phyloP scores from a whole-genome alignment of 2,113 vertebrate species.

The Centropus bengalensis region DNA sequence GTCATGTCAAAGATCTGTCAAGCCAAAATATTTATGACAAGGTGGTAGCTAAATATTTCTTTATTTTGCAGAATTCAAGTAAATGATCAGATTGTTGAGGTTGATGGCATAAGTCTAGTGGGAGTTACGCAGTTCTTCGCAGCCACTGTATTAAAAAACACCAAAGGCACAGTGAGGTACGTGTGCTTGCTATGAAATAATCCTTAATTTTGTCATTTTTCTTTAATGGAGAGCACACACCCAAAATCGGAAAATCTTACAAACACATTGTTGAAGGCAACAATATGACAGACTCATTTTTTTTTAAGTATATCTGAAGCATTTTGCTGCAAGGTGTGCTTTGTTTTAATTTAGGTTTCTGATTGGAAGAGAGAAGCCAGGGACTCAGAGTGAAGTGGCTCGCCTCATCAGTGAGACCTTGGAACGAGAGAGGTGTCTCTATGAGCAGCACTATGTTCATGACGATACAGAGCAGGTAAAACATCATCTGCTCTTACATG shows the following conservation, averaged over 20 bases:
- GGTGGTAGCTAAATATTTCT: not conserved
- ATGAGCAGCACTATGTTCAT: slow-evolving; percentile 85
- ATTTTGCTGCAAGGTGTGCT: not conserved
- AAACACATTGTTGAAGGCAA: not conserved
- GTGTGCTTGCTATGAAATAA: slow-evolving; percentile 26
- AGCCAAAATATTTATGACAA: not conserved
- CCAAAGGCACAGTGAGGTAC: slow-evolving; percentile 90
- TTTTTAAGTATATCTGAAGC: not conserved
- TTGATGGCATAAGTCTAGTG: slow-evolving; percentile 89
- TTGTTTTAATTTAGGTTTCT: slow-evolving; percentile 79
- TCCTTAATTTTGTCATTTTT: not conserved
- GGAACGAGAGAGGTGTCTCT: slow-evolving; percentile 87
- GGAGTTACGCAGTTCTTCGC: slow-evolving; percentile 94
- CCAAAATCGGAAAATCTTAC: not conserved
- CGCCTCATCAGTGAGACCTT: slow-evolving; percentile 93
- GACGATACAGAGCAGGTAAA: slow-evolving; percentile 77
- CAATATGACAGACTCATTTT: not conserved
- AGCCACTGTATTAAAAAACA: slow-evolving; percentile 92
- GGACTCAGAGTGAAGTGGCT: slow-evolving; percentile 90
- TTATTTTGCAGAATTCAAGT: slow-evolving; percentile 86
- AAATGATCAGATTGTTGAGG: slow-evolving; percentile 94
- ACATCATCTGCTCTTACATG: not conserved
- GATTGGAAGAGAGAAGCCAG: slow-evolving; percentile 92
- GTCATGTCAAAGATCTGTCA: not conserved
- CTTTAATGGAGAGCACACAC: not conserved